Base-by-base conservation (phyloP, 2,797 vertebrate genomes). In the Peromyscus eremicus region DNA sequence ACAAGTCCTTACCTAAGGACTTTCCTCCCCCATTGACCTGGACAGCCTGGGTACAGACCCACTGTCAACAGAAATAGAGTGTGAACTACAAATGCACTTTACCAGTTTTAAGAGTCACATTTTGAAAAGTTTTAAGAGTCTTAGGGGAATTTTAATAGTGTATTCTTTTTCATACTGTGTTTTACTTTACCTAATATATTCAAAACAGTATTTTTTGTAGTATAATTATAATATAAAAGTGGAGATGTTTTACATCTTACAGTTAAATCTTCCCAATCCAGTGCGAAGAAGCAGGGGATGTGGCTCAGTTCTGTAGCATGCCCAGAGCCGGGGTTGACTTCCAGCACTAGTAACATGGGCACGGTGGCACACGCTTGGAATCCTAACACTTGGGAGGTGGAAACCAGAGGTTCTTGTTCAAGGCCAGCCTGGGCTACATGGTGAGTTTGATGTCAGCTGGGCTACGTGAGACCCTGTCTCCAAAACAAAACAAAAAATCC, bases 21-120 rank as follows among this genome's bases (percentile, higher is more conserved):
- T 32, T 40, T 71, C 60, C 37, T 73, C 3, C 32, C 29, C 4
- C 1, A 34, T 27, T 2, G 37, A 88, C 32, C 25, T 43, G 62
- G 79, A 2, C 4, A 84, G 49, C 3, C 37, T 62, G 11, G 32
- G 27, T 52, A 23, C 14, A 81, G 46, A n/a, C 40, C 17, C 2
- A 7, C 5, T 83, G 49, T 37, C 60, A 77, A n/a, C 10, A 62
- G 57, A 82, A 83, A 81, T 37, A 32, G 8, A 89, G 77, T 40
- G 66, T 71, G 60, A 85, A 62, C 19, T 52, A 52, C 14, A 19
- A 6, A 52, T 12, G 0, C 70, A 64, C 75, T 46, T 76, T 75
- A 76, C 37, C 34, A 86, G 49, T 62, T 82, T 77, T 68, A 86
- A 29, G 57, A 96, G 55, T 60, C 76, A 80, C 70, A 89, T 92